Base-by-base conservation (phyloP, 2,797 vertebrate genomes). In the Podarcis siculus region DNA sequence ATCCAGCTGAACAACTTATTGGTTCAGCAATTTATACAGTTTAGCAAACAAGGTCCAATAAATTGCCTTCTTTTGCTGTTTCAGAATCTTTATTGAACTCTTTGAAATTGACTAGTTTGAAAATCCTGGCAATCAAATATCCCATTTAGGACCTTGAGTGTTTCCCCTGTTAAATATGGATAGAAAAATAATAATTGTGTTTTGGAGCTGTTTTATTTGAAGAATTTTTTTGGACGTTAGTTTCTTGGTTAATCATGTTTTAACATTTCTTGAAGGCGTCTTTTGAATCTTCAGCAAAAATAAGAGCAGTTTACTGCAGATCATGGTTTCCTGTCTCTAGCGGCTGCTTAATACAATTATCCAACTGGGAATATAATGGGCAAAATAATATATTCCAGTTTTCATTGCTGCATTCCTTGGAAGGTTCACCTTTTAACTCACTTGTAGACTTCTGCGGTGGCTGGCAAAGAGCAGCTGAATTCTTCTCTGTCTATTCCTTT, bases 401-500 rank as follows among this genome's bases (percentile, higher is more conserved):
- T 96, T 96, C 95, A 94, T 91, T 97, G 83, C 96, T 93, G 87
- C 97, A 97, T 98, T 98, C 97, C 97, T 95, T 95, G 94, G 97
- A 97, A 96, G 94, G 93, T 93, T 98, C 98, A 98, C 97, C 97
- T 98, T 87, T 97, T 94, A 95, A 93, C 96, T 95, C 95, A 93
- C 94, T 95, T 81, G 96, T 89, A 97, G 96, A 96, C 97, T 95
- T 92, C 97, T 97, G 97, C 93, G 97, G 97, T 97, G 97, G 95
- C 97, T 98, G 98, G 98, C 97, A 97, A 94, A 92, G 92, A 64
- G 49, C 88, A 90, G 39, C 79, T 93, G 96, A 96, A 98, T 98
- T 98, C 97, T 97, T 98, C 96, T 95, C 86, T 96, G 97, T 97
- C 97, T 98, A 95, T 98, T 98, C 97, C 96, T 98, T 97, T 97